A percentile compares a stretch with the other conserved stretches of the same genome.
Conservation (phyloP, 2,888 invertebrate genomes). For the Philereme transversata region DNA sequence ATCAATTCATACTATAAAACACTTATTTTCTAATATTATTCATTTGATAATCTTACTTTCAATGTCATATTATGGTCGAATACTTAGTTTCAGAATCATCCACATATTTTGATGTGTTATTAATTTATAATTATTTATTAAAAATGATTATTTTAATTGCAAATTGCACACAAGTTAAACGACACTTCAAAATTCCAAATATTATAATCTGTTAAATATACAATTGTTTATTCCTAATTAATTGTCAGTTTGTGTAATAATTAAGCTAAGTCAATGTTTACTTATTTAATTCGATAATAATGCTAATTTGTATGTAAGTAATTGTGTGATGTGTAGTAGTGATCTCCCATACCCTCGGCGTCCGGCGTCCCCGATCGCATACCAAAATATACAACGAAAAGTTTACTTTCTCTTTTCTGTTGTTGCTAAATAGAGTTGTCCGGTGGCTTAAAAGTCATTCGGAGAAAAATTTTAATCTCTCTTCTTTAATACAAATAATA, state of each 20-base stretch:
- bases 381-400: constrained; percentile 77
- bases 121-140: constrained; percentile 2
- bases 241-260: constrained; percentile 73
- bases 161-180: constrained; percentile 28
- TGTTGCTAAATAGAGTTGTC: constrained; percentile 45
- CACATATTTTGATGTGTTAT: not conserved
- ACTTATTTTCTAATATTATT: constrained; percentile 23
- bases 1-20: constrained; percentile 17
- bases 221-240: constrained; percentile 57
- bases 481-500: constrained; percentile 43
- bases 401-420: constrained; percentile 66
- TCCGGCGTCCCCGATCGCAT: constrained; percentile 63
- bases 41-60: constrained; percentile 12
- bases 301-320: constrained; percentile 79
- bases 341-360: constrained; percentile 82
- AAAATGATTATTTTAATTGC: constrained; percentile 12
- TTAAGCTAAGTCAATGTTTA: constrained; percentile 84
- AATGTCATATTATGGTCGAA: constrained; percentile 1
- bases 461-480: constrained; percentile 52
- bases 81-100: constrained; percentile 4
- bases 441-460: constrained; percentile 47
- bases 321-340: constrained; percentile 80
- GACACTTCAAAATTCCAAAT: constrained; percentile 42
- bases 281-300: constrained; percentile 80
- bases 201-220: constrained; percentile 36